phyloP scores from a whole-genome alignment of 2,888 invertebrate species.

The Apamea anceps region DNA sequence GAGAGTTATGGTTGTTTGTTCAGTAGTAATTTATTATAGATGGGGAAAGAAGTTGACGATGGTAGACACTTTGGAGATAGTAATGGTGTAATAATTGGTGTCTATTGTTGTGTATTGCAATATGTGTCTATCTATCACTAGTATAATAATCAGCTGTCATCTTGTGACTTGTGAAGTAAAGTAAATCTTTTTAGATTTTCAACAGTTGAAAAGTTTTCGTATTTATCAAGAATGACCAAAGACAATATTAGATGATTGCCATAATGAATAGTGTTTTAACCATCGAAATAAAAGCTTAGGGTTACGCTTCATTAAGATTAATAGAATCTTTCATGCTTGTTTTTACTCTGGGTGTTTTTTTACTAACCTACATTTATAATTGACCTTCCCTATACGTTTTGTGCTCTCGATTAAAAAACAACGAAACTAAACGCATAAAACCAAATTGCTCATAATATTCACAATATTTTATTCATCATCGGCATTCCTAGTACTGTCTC shows the following conservation, averaged over 20 bases:
- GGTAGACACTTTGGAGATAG: neutral
- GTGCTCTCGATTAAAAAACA: neutral
- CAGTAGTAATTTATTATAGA: constrained; percentile 1
- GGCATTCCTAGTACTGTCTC: neutral
- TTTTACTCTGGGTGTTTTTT: neutral
- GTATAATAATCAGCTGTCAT: neutral
- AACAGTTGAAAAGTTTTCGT: neutral
- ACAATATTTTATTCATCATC: neutral
- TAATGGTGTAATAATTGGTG: neutral
- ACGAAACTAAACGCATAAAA: neutral
- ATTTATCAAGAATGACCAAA: neutral
- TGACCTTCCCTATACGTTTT: too few species aligned
- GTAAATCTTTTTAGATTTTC: neutral
- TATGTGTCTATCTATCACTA: neutral
- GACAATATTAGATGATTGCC: neutral
- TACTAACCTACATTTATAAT: neutral
- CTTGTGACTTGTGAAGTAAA: neutral
- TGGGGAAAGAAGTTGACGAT: neutral
- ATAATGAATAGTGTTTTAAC: neutral
- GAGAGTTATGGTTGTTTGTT: constrained; percentile 13
- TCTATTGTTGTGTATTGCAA: neutral
- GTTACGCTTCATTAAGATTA: too few species aligned
- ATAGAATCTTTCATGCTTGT: neutral
- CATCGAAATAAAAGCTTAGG: neutral
- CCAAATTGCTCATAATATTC: neutral